Conservation (phyloP, 2,797 vertebrate species). For the Micropoecilia bifurca region DNA sequence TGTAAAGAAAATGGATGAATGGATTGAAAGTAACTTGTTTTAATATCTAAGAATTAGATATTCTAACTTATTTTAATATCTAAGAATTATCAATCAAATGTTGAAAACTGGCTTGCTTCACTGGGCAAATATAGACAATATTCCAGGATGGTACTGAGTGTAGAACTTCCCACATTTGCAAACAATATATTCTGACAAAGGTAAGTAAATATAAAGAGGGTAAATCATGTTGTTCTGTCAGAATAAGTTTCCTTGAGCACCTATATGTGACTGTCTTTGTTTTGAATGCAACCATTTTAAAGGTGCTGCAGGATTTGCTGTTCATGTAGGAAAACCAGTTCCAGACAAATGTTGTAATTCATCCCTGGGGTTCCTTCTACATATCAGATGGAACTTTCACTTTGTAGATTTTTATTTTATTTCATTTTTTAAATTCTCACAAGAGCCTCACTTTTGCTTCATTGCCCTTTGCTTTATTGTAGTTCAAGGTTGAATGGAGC, state of each 20-base stretch:
- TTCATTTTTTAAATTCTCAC: slow-evolving; percentile 51
- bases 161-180: background rate
- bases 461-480: slow-evolving; percentile 29
- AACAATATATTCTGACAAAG: background rate
- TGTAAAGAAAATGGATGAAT: too few species aligned
- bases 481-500: slow-evolving; percentile 52
- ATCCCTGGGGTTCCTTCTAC: slow-evolving; percentile 41
- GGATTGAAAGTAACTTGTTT: too few species aligned
- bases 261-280: slow-evolving; percentile 10
- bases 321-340: slow-evolving; percentile 30
- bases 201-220: too few species aligned
- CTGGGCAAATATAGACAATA: background rate
- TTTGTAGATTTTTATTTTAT: slow-evolving; percentile 38
- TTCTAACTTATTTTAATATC: background rate
- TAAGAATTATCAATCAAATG: background rate
- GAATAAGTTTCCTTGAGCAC: background rate
- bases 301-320: slow-evolving; percentile 16
- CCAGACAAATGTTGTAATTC: slow-evolving; percentile 19
- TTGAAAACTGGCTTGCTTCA: background rate
- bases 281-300: background rate
- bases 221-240: slow-evolving; percentile 5
- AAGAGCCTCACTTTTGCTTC: slow-evolving; percentile 55
- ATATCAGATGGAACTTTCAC: slow-evolving; percentile 55
- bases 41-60: too few species aligned
- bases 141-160: background rate